Conservation (phyloP, 2,113 vertebrate genomes). For the Sebastes schlegelii region DNA sequence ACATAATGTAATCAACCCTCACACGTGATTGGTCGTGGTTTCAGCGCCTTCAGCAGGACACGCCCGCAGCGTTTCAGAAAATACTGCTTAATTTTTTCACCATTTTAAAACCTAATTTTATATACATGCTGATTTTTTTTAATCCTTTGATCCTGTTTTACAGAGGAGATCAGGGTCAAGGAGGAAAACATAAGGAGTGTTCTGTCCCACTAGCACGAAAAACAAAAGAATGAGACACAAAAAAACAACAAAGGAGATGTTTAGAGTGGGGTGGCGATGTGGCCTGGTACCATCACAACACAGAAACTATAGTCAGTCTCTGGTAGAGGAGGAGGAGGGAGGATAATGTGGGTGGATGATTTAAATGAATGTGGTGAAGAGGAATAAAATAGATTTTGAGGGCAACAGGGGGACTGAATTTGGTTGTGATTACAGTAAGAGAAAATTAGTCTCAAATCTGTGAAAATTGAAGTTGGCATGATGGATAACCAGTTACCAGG, state of each 20-base stretch:
- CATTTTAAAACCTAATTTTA: too few species aligned
- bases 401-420: neutral
- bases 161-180: slow-evolving; percentile 3
- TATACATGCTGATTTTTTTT: too few species aligned
- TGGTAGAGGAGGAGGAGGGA: neutral
- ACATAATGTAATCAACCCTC: too few species aligned
- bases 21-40: too few species aligned
- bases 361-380: slow-evolving; percentile 4
- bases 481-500: neutral
- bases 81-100: too few species aligned
- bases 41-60: too few species aligned
- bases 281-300: slow-evolving; percentile 77
- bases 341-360: neutral
- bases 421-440: neutral
- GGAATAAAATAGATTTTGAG: neutral
- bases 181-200: slow-evolving; percentile 24
- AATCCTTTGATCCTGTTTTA: neutral
- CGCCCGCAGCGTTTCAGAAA: too few species aligned
- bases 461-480: neutral
- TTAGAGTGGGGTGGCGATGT: slow-evolving; percentile 48
- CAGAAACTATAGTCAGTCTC: slow-evolving; percentile 52
- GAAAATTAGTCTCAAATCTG: neutral
- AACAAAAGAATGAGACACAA: slow-evolving; percentile 50
- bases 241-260: slow-evolving; percentile 66
- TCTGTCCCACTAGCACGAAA: slow-evolving; percentile 30